These are phyloP conservation scores for Chiropotes sagulatus DNA, from an alignment of 2,797 vertebrate species.

Conservation along the genomic window DNA sequence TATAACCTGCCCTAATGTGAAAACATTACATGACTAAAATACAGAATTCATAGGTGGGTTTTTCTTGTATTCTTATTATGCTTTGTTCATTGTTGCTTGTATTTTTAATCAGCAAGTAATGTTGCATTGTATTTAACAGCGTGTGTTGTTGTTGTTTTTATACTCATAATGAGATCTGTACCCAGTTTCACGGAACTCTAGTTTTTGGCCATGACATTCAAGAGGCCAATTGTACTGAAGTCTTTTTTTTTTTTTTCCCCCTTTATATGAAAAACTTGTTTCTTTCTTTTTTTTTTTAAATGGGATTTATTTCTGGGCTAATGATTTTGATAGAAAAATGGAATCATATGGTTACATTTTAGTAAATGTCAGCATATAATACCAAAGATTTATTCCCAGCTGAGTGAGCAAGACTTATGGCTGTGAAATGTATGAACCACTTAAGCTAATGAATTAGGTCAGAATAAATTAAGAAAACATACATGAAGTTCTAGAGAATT, in stretches of 20 bases:
- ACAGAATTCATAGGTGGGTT: accelerated
- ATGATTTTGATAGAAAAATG: background rate
- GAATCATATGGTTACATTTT: background rate
- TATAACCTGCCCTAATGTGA: no score
- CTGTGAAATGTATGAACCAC: slow-evolving; percentile 26
- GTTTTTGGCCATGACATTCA: slow-evolving; percentile 7
- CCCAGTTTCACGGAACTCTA: background rate
- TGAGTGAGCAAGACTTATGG: slow-evolving; percentile 13
- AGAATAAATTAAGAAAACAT: slow-evolving; percentile 61
- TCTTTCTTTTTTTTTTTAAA: background rate
- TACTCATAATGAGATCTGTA: background rate
- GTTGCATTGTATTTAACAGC: background rate
- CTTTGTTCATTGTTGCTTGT: background rate
- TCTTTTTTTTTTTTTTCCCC: background rate
- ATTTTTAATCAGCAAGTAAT: background rate
- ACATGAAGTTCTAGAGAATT: background rate
- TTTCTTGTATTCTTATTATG: background rate
- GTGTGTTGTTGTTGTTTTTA: background rate
- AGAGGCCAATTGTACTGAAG: background rate
- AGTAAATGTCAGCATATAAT: background rate
- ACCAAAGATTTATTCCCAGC: slow-evolving; percentile 37
- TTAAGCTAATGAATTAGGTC: slow-evolving; percentile 55
- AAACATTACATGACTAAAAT: background rate
- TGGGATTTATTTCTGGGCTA: background rate
- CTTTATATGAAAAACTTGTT: background rate